Conservation (phyloP, 2,888 invertebrate genomes). For the Meteorus colon region DNA sequence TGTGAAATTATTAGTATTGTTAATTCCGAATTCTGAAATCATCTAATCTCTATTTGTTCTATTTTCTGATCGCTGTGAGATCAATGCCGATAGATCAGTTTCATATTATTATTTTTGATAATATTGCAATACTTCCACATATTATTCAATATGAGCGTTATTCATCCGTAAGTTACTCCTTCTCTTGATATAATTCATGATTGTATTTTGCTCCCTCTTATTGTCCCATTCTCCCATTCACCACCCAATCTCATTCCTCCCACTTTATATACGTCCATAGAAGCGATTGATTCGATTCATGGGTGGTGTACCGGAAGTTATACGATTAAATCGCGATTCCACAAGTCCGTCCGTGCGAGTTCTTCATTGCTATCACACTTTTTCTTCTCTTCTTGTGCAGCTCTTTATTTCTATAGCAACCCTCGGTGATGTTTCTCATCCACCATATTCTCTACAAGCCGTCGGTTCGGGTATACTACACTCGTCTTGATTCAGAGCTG, state of each 20-base stretch:
- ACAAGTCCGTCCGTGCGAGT: slow-evolving; percentile 52
- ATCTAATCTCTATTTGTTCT: too few relatives aligned
- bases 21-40: too few relatives aligned
- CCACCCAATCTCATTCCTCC: slow-evolving; percentile 8
- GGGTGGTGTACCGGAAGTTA: slow-evolving; percentile 54
- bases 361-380: slow-evolving; percentile 24
- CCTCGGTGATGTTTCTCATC: slow-evolving; percentile 45
- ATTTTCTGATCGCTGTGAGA: too few relatives aligned
- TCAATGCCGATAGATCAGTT: too few relatives aligned
- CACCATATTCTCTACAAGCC: slow-evolving; percentile 33
- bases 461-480: slow-evolving; percentile 40
- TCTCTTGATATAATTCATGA: slow-evolving; percentile 22
- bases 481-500: slow-evolving; percentile 26
- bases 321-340: slow-evolving; percentile 57
- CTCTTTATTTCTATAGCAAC: slow-evolving; percentile 28
- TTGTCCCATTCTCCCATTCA: slow-evolving; percentile 2
- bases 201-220: slow-evolving; percentile 29
- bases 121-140: not conserved
- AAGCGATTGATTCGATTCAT: slow-evolving; percentile 52
- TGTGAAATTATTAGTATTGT: too few relatives aligned
- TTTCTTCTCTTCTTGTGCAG: slow-evolving; percentile 21
- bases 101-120: not conserved
- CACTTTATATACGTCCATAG: slow-evolving; percentile 15
- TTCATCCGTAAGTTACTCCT: slow-evolving; percentile 11
- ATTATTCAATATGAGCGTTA: not conserved